Evolutionary conservation across 2,888 invertebrate species (phyloP).

Genomic region (Xanthia togata): DNA sequence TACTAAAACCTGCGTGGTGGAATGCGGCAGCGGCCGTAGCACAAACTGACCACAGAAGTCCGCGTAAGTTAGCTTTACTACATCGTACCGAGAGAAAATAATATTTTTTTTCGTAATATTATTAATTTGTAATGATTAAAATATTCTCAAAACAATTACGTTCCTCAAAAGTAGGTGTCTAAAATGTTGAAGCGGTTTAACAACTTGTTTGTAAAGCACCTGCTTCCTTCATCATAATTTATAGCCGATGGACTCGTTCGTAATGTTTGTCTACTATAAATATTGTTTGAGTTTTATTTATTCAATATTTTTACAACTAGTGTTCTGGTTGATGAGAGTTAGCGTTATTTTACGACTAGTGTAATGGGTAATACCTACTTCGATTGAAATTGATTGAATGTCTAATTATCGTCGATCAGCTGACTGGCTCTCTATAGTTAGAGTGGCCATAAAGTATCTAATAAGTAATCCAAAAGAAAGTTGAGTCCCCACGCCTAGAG

Average conservation of each 20-base stretch:
- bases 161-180: constrained; percentile 53
- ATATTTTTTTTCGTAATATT: constrained; percentile 31
- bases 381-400: constrained; percentile 34
- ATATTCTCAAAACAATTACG: constrained; percentile 57
- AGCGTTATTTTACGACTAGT: constrained; percentile 26
- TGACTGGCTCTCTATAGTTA: constrained; percentile 29
- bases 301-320: constrained; percentile 49
- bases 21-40: constrained; percentile 24
- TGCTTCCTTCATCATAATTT: constrained; percentile 62
- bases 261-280: constrained; percentile 58
- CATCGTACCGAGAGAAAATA: constrained; percentile 33
- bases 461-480: constrained; percentile 66
- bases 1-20: background rate
- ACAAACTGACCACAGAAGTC: background rate
- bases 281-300: constrained; percentile 57
- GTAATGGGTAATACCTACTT: constrained; percentile 30
- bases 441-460: constrained; percentile 29
- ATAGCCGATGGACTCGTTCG: constrained; percentile 53
- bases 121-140: constrained; percentile 58
- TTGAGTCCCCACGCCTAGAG: constrained; percentile 57
- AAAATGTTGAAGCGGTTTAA: constrained; percentile 51
- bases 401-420: constrained; percentile 33
- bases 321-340: constrained; percentile 27
- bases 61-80: constrained; percentile 18
- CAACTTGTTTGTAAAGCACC: constrained; percentile 60